Evolutionary conservation across 2,888 invertebrate species (phyloP).

Genomic region (Rhagium mordax): DNA sequence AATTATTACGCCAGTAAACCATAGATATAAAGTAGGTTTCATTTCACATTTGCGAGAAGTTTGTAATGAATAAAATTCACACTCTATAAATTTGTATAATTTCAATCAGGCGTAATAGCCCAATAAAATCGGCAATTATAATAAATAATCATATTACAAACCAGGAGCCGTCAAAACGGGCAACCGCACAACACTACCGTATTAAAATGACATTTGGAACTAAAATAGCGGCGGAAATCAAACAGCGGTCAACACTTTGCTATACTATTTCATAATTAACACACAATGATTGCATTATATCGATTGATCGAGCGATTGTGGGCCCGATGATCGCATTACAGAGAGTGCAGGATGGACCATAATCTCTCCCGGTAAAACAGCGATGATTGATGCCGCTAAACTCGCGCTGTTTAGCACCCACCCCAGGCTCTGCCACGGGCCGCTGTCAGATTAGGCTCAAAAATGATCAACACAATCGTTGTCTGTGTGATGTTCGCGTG

Average conservation of each 20-base stretch:
- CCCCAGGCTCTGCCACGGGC: slow-evolving; percentile 37
- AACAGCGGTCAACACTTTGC: slow-evolving; percentile 67
- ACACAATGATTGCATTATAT: slow-evolving; percentile 67
- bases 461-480: slow-evolving; percentile 46
- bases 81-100: slow-evolving; percentile 56
- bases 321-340: slow-evolving; percentile 64
- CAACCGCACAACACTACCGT: slow-evolving; percentile 62
- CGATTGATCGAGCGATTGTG: slow-evolving; percentile 65
- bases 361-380: slow-evolving; percentile 65
- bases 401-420: slow-evolving; percentile 57
- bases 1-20: no score
- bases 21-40: background rate
- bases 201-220: slow-evolving; percentile 66
- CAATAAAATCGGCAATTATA: slow-evolving; percentile 64
- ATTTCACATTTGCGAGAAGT: background rate
- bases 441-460: slow-evolving; percentile 47
- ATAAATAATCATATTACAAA: slow-evolving; percentile 64
- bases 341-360: slow-evolving; percentile 60
- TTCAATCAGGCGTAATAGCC: slow-evolving; percentile 59
- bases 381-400: slow-evolving; percentile 65
- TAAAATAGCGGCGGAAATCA: slow-evolving; percentile 67
- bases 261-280: slow-evolving; percentile 68
- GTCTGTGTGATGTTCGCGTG: slow-evolving; percentile 34
- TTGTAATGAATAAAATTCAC: slow-evolving; percentile 18
- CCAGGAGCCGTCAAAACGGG: slow-evolving; percentile 62